Conservation (phyloP, 1,140 invertebrate genomes). For the Copidosoma floridanum region DNA sequence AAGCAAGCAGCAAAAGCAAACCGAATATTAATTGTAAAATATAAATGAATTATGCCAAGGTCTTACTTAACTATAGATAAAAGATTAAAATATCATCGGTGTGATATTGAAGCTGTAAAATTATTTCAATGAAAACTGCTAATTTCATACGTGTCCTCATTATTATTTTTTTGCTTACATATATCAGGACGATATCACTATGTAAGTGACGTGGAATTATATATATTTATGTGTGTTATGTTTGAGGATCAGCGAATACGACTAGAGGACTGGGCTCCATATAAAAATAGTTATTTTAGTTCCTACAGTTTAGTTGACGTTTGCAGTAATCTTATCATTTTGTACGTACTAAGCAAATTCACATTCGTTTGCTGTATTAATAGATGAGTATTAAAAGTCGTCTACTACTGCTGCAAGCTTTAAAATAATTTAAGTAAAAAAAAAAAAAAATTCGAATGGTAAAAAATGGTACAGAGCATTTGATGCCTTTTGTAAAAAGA, state of each 20-base stretch:
- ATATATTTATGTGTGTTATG: constrained; percentile 2
- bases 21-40: background rate
- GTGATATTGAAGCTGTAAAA: background rate
- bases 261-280: constrained; percentile 3
- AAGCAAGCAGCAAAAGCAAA: background rate
- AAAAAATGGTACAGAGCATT: background rate
- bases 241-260: constrained; percentile 21
- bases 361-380: too few species aligned
- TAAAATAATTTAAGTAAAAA: background rate
- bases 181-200: too few species aligned
- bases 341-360: too few species aligned
- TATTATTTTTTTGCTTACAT: too few species aligned
- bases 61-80: too few species aligned
- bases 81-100: too few species aligned
- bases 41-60: background rate
- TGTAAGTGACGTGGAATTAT: background rate
- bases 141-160: background rate
- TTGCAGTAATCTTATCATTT: too few species aligned
- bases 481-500: background rate
- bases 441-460: background rate
- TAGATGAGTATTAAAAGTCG: background rate
- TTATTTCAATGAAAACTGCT: constrained; percentile 5
- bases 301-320: too few species aligned
- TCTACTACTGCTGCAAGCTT: background rate
- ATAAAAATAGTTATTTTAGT: background rate